Percentiles rank a stretch among this genome's conserved stretches.
Evolutionary conservation across 2,113 vertebrate species (phyloP).

Genomic region (Perca flavescens): DNA sequence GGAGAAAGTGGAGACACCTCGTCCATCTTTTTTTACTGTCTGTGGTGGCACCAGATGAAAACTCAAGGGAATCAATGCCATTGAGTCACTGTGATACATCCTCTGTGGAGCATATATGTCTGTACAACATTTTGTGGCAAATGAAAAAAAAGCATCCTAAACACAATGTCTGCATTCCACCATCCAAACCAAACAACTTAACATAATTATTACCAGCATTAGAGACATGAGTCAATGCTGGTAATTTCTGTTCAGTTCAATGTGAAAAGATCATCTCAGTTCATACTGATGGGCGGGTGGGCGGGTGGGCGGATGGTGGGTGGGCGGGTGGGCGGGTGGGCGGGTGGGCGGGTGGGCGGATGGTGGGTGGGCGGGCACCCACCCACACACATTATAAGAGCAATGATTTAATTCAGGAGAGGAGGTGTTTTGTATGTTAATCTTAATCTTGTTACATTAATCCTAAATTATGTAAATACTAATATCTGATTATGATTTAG

Average conservation of each 20-base stretch:
- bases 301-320: too few relatives aligned
- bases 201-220: not conserved
- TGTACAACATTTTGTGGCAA: not conserved
- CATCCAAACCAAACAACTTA: conserved; percentile 34
- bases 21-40: too few relatives aligned
- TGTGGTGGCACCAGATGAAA: too few relatives aligned
- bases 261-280: not conserved
- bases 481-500: conserved; percentile 58
- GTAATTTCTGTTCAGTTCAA: not conserved
- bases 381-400: conserved; percentile 21
- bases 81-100: too few relatives aligned
- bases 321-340: too few relatives aligned
- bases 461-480: conserved; percentile 75
- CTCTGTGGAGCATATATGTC: too few relatives aligned
- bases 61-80: too few relatives aligned
- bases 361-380: conserved; percentile 20
- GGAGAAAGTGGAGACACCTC: too few relatives aligned
- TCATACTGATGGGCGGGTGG: not conserved
- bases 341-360: too few relatives aligned
- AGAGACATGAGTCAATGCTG: not conserved
- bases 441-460: conserved; percentile 74
- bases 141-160: not conserved
- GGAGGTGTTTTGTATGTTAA: conserved; percentile 59
- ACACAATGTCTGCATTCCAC: not conserved
- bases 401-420: conserved; percentile 46